phyloP scores from a whole-genome alignment of 2,888 invertebrate genomes.

The Philereme transversata region DNA sequence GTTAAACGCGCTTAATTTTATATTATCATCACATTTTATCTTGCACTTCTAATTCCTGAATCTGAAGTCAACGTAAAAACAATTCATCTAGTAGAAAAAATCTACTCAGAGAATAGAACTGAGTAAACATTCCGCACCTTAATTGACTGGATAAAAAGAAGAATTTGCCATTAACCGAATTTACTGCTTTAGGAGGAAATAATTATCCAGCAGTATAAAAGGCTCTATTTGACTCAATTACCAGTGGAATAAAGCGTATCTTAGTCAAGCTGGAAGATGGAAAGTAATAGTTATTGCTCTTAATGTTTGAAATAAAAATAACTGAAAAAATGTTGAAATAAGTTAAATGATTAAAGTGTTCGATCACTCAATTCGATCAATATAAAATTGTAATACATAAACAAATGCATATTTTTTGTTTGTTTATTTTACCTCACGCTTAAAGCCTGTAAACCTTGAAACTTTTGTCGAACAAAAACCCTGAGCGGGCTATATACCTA shows the following conservation, averaged over 20 bases:
- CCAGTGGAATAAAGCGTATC: not conserved
- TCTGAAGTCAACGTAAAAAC: slow-evolving; percentile 3
- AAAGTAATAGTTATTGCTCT: not conserved
- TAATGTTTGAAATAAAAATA: not conserved
- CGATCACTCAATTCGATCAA: no score
- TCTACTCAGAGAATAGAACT: slow-evolving; percentile 6
- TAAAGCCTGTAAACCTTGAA: slow-evolving; percentile 23
- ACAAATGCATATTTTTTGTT: slow-evolving; percentile 1
- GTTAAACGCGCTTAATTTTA: no score
- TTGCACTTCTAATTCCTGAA: not conserved
- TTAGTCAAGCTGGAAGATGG: not conserved
- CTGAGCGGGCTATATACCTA: slow-evolving; percentile 15
- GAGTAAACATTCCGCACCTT: slow-evolving; percentile 10
- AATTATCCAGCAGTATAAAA: slow-evolving; percentile 20
- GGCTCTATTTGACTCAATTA: slow-evolving; percentile 13
- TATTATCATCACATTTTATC: not conserved
- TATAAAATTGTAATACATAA: not conserved
- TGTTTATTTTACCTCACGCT: slow-evolving; percentile 16
- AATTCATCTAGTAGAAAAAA: slow-evolving; percentile 5
- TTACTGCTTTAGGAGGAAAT: slow-evolving; percentile 16
- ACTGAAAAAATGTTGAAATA: not conserved
- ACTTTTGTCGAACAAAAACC: slow-evolving; percentile 29
- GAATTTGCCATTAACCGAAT: slow-evolving; percentile 15
- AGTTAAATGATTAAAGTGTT: not conserved
- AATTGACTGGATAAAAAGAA: slow-evolving; percentile 24